Evolutionary conservation across 2,888 invertebrate genomes (phyloP), one percentile per base, ranked within the genome.

Genomic region (Lasioglossum vierecki): DNA sequence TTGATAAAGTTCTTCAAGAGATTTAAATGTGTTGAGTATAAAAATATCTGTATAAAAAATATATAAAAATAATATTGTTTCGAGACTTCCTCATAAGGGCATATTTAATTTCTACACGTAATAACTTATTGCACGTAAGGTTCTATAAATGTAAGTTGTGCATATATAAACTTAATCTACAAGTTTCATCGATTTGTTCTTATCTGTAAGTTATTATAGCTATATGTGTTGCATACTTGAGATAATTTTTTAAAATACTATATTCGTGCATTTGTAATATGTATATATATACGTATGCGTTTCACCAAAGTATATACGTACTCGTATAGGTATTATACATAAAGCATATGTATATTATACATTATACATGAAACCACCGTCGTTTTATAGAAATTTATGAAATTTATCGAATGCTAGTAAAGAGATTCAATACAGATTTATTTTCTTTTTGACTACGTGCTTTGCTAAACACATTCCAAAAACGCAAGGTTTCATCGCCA

Each of bases 381-480:
- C 39, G 39, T 30, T 78, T 70, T 80, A 70, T 53, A 79, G 53
- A 74, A 73, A 39, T 85, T 90, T 91, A 98, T 95, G 98, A 74
- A 63, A 30, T 84, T 90, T 91, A 98, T 95, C 98, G 97, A 94
- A 98, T 98, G 89, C 98, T 98, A 70, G 98, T 98, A 95, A 98
- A 99, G 44, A 99, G 96, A 95, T 99, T 99, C 82, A 99, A 96
- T 78, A 98, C 98, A 86, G 99, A 99, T 95, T 99, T 98, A 91
- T 98, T 98, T 95, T 98, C 98, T 95, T 98, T 98, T 94, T 98
- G 98, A 82, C 98, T 98, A 60, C 99, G 97, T 26, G 99, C 98
- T 96, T 99, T 99, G 93, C 98, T 99, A 95, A 99, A 99, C 0
- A 99, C 99, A 96, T 99, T 99, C 99, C 99, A 99, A 95, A 99